Evolutionary conservation across 1,140 invertebrate genomes (phyloP), one percentile per base, ranked within the genome.

Genomic region (Holcopasites calliopsidis): DNA sequence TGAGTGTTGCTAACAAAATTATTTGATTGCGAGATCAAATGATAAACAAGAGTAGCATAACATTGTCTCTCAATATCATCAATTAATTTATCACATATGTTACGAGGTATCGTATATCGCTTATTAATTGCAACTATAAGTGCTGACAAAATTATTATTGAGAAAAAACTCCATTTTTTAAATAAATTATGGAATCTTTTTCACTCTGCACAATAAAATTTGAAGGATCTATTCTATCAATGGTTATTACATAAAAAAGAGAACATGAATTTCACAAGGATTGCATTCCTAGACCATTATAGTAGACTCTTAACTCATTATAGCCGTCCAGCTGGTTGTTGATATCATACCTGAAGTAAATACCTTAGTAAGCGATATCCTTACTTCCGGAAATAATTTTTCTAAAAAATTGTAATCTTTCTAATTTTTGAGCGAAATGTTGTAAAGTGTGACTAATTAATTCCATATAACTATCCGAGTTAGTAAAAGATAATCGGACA

Each of bases 271-370:
- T 52, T 52, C 21, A 5, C 50, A 65, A 65, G 5, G 13, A 28
- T 8, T 38, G 2, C 5, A 38, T 26, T 52, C 11, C 52, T 65
- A 49, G 38, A 44, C 7, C 5, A 23, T 33, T 40, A 54, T n/a
- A n/a, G n/a, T n/a, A n/a, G n/a, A 68, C 4, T 54, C 42, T 5
- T 42, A 44, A 33, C 55, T 55, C 26, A 33, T 44, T 55, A 68
- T 55, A n/a, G 11, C 40, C 28, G 33, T 28, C 21, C 23, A 8
- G 42, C 5, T 68, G 26, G 38, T 68, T 44, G 11, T 40, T 68
- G 35, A 68, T 18, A 13, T 65, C 38, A 52, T 21, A 50, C 28
- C 31, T 64, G 26, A n/a, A n/a, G n/a, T n/a, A n/a, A n/a, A n/a
- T n/a, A n/a, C n/a, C n/a, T n/a, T n/a, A n/a, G n/a, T n/a, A n/a